phyloP scores from a whole-genome alignment of 2,113 vertebrate species.

The Anoplopoma fimbria region DNA sequence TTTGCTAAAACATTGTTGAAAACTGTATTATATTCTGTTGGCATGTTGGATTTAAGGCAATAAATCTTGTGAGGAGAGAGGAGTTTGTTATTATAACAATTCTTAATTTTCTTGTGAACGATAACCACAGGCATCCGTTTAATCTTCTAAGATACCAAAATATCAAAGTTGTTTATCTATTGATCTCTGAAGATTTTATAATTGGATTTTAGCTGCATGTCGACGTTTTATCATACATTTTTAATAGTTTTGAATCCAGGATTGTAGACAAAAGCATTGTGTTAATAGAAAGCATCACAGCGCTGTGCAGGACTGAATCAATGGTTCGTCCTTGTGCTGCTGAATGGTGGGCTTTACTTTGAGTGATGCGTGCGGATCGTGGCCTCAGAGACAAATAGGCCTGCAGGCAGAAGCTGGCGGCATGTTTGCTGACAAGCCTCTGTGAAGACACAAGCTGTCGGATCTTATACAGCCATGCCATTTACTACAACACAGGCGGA shows the following conservation, averaged over 20 bases:
- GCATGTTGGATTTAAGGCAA: conserved; percentile 42
- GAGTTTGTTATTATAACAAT: background rate
- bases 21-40: conserved; percentile 17
- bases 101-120: background rate
- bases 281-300: background rate
- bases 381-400: conserved; percentile 69
- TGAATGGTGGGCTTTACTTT: conserved; percentile 34
- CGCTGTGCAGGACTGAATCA: conserved; percentile 2
- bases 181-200: background rate
- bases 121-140: background rate
- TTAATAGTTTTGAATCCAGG: background rate
- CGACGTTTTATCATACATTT: background rate
- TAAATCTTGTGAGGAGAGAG: conserved; percentile 41
- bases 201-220: background rate
- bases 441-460: conserved; percentile 77
- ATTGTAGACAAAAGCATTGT: background rate
- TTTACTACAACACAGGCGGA: conserved; percentile 60
- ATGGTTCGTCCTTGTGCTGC: background rate
- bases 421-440: conserved; percentile 81
- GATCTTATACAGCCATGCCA: conserved; percentile 70
- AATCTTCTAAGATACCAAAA: background rate
- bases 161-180: background rate
- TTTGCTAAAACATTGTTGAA: conserved; percentile 41
- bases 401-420: conserved; percentile 40
- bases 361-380: conserved; percentile 29